These are phyloP conservation scores for Micrasema minimum DNA, from an alignment of 1,140 invertebrate species.

Conservation along the genomic window DNA sequence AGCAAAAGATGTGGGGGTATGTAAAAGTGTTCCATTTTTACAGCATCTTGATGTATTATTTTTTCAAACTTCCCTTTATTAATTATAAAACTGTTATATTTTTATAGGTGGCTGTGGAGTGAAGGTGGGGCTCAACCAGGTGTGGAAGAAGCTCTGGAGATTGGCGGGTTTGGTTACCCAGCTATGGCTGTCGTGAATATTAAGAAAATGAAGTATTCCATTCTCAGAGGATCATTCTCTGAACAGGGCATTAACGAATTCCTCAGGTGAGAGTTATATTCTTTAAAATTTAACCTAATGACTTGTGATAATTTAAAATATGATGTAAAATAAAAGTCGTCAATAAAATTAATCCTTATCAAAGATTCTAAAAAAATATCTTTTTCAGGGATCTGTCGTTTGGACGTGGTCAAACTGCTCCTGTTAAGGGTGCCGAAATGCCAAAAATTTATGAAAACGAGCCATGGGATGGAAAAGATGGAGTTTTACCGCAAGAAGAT, in stretches of 20 bases:
- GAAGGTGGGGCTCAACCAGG: conserved; percentile 88
- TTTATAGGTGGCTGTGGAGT: conserved; percentile 90
- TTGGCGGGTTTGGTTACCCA: conserved; percentile 93
- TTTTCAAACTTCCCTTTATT: too few species aligned
- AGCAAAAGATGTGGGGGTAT: conserved; percentile 96
- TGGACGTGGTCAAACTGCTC: conserved; percentile 91
- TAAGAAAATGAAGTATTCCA: conserved; percentile 97
- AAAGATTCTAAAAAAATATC: too few species aligned
- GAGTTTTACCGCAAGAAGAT: conserved; percentile 87
- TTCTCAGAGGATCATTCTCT: conserved; percentile 94
- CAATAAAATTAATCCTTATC: too few species aligned
- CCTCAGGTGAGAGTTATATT: conserved; percentile 73
- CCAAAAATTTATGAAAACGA: conserved; percentile 80
- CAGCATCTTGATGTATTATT: too few species aligned
- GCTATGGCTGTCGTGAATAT: conserved; percentile 96
- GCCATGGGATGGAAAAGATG: conserved; percentile 98
- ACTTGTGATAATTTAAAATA: too few species aligned
- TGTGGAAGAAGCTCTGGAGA: conserved; percentile 90
- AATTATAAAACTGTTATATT: too few species aligned
- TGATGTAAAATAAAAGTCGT: too few species aligned
- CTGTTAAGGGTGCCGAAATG: conserved; percentile 86
- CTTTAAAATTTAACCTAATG: too few species aligned
- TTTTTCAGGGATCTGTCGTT: conserved; percentile 88
- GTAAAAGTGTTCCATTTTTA: conserved; percentile 55
- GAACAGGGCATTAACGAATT: conserved; percentile 95